These are phyloP conservation scores for Orbicella faveolata DNA, from an alignment of 64 coral and sea anemone genomes.

Conservation along the genomic window DNA sequence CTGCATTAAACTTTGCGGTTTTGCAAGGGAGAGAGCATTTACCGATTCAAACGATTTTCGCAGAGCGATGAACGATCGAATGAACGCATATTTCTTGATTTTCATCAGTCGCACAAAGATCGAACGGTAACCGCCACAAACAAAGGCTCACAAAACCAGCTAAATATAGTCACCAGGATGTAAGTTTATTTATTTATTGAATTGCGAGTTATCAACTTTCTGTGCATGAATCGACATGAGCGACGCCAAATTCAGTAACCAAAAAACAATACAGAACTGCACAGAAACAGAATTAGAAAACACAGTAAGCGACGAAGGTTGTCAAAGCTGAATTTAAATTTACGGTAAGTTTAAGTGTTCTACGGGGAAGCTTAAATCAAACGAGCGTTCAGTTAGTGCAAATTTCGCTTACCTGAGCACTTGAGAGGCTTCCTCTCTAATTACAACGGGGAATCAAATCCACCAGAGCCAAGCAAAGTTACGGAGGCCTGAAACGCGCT, in stretches of 20 bases:
- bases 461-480: neutral
- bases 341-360: neutral
- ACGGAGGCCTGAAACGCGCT: neutral
- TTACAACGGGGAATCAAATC: neutral
- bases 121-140: neutral
- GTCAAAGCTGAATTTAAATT: neutral
- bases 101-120: no score
- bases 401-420: conserved; percentile 9
- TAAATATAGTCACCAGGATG: no score
- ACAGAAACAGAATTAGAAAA: neutral
- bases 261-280: neutral
- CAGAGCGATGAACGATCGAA: no score
- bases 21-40: no score
- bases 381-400: neutral
- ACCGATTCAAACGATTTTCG: no score
- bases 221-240: neutral
- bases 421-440: neutral
- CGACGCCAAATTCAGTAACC: neutral
- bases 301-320: neutral
- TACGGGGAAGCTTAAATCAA: neutral
- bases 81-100: no score
- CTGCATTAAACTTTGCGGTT: no score
- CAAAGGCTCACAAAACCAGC: neutral
- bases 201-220: neutral
- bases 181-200: neutral